Evolutionary conservation across 2,888 invertebrate genomes (phyloP).

Genomic region (Dynastes tityus): DNA sequence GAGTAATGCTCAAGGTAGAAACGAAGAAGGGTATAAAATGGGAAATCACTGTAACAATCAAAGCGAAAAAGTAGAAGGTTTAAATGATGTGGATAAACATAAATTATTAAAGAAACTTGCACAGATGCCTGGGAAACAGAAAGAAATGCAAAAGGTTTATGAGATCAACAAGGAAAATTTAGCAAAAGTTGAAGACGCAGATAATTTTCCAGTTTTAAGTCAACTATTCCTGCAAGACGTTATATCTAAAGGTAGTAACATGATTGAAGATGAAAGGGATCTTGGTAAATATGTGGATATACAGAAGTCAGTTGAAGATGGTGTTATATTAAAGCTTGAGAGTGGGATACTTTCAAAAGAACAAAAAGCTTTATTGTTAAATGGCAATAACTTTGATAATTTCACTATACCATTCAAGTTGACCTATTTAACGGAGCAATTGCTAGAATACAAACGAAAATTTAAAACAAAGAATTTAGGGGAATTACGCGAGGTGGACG

Average conservation of each 20-base stretch:
- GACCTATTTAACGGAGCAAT: conserved; percentile 62
- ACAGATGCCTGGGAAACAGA: conserved; percentile 59
- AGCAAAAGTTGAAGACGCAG: conserved; percentile 27
- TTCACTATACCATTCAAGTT: conserved; percentile 64
- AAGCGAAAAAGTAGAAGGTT: not conserved
- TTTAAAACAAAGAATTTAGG: conserved; percentile 54
- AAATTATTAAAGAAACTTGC: conserved; percentile 61
- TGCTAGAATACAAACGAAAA: conserved; percentile 60
- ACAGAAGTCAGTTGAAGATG: conserved; percentile 62
- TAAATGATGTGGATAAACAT: conserved; percentile 58
- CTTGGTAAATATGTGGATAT: conserved; percentile 63
- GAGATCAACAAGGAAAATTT: conserved; percentile 37
- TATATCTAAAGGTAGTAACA: conserved; percentile 49
- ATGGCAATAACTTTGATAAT: conserved; percentile 65
- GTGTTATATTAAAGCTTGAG: conserved; percentile 59
- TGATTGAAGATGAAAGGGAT: conserved; percentile 57
- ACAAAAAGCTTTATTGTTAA: conserved; percentile 62
- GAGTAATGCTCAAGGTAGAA: no score
- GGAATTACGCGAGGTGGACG: conserved; percentile 58
- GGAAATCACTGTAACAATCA: not conserved
- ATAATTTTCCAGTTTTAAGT: conserved; percentile 45
- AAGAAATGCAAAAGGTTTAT: conserved; percentile 53
- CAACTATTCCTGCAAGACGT: conserved; percentile 53
- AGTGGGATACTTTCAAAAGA: conserved; percentile 58
- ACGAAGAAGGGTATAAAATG: conserved; percentile 41